Evolutionary conservation across 2,797 vertebrate genomes (phyloP).

Genomic region (Phrynocephalus forsythii): DNA sequence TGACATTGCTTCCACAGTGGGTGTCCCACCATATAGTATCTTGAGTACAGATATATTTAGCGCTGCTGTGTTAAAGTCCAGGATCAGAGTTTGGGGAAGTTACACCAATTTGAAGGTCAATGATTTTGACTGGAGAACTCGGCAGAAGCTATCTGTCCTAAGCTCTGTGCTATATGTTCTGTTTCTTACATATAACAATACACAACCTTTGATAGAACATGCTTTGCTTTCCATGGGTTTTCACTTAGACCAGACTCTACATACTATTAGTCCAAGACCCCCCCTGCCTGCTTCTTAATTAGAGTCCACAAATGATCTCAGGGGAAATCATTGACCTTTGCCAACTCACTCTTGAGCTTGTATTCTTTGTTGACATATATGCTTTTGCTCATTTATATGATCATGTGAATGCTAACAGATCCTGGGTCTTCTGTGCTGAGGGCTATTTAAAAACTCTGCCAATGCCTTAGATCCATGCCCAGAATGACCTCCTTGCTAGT

Average conservation of each 20-base stretch:
- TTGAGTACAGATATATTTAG: background rate
- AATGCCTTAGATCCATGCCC: constrained; percentile 37
- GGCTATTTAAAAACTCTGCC: constrained; percentile 15
- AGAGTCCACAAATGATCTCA: background rate
- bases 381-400: background rate
- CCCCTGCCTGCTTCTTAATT: background rate
- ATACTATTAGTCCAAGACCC: background rate
- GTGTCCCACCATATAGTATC: background rate
- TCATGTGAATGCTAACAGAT: constrained; percentile 20
- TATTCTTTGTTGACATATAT: background rate
- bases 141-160: no score
- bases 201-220: background rate
- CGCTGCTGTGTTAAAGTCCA: background rate
- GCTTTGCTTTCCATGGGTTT: background rate
- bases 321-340: background rate
- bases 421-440: background rate
- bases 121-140: no score
- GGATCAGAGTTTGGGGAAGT: no score
- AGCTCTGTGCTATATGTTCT: background rate
- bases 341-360: background rate
- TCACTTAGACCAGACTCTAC: background rate
- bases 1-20: background rate
- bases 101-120: no score
- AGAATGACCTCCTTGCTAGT: constrained; percentile 60
- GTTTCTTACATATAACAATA: background rate